Evolutionary conservation across 2,113 vertebrate genomes (phyloP).

Genomic region (Anas platyrhynchos): DNA sequence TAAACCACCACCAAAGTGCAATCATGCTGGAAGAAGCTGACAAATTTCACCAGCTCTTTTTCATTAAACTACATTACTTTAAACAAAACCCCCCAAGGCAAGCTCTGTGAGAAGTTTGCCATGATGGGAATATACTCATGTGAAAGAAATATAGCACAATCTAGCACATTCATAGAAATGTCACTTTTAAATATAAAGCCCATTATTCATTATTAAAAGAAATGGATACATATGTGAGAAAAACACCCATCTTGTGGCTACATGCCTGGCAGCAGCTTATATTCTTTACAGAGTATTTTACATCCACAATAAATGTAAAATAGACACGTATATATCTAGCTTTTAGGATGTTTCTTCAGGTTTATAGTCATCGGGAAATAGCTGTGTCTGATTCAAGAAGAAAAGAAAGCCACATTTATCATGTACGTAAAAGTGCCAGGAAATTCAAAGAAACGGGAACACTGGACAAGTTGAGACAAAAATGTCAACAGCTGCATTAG

Average conservation of each 20-base stretch:
- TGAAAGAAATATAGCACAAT: conserved; percentile 71
- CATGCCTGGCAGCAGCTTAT: conserved; percentile 35
- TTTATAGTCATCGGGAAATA: conserved; percentile 12
- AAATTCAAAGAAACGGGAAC: neutral
- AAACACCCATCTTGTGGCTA: conserved; percentile 28
- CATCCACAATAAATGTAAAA: conserved; percentile 41
- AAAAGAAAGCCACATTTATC: conserved; percentile 20
- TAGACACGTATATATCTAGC: conserved; percentile 11
- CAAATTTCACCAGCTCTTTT: conserved; percentile 72
- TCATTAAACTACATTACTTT: conserved; percentile 70
- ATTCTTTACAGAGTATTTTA: conserved; percentile 48
- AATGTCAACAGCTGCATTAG: neutral
- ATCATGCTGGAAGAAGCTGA: conserved; percentile 53
- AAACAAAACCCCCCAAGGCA: conserved; percentile 68
- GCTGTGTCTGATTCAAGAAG: neutral
- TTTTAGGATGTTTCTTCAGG: conserved; percentile 54
- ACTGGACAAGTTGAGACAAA: neutral
- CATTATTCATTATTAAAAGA: conserved; percentile 73
- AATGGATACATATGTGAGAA: conserved; percentile 56
- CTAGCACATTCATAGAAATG: conserved; percentile 65
- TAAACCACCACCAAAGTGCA: conserved; percentile 46
- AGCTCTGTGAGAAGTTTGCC: conserved; percentile 60
- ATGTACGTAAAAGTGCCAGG: neutral
- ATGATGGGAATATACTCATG: conserved; percentile 58
- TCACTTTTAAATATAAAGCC: conserved; percentile 68